Base-by-base conservation (phyloP, 2,797 vertebrate species). In the Pagetopsis macropterus region DNA sequence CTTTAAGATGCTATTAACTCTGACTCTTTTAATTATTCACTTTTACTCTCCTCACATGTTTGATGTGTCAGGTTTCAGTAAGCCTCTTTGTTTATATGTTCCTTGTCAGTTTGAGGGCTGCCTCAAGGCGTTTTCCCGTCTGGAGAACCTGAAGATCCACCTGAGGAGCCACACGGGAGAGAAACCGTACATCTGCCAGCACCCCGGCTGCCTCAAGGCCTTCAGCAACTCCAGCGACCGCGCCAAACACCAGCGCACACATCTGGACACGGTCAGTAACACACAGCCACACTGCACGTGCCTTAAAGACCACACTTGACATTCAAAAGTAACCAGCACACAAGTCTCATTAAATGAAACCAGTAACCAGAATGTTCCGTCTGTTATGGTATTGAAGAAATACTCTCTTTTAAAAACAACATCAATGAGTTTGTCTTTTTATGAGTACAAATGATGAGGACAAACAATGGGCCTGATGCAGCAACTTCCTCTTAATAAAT, bases 131-230 rank as follows among this genome's bases (percentile, higher is more conserved):
- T 94, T 94, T 61, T 94, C 93, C 9, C 93, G 93, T 16, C 86
- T 94, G 88, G 93, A 94, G 88, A 94, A 94, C 82, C 86, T 94
- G 70, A 94, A 94, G 88, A 94, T 94, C 78, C 93, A 94, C 85
- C 87, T 94, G 70, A 89, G 93, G 70, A 94, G 93, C 79, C 93
- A 94, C 85, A 94, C 92, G 0, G 92, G 93, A 55, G 93, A 94
- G 82, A 94, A 94, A 44, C 93, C 93, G 0, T 94, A 94, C 78
- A 86, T 93, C 69, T 94, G 93, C 62, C 93, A 94, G 75, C 91
- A 94, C 48, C 79, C 86, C 0, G 92, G 93, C 77, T 94, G 93
- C 78, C 86, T 93, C 13, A 94, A 94, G 65, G 93, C 93, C 76
- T 94, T 94, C 91, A 94, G 93, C 81, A 94, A 94, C 88, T 94